phyloP scores from a whole-genome alignment of 2,888 invertebrate genomes.

The Ischnura elegans region DNA sequence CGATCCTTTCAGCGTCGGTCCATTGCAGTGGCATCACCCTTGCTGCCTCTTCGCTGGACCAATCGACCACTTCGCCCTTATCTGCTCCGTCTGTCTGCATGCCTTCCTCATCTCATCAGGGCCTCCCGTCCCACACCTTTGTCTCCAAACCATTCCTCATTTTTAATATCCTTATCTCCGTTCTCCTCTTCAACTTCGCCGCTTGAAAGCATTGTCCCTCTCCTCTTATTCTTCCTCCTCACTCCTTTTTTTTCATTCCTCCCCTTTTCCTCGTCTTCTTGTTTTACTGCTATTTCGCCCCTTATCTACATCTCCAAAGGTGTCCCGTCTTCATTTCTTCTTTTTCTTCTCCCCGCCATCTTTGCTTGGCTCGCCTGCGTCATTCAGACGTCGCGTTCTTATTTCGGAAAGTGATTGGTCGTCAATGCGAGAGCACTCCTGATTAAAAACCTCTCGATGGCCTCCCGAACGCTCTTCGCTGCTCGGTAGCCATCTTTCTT shows the following conservation, averaged over 20 bases:
- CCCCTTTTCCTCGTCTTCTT: slow-evolving; percentile 21
- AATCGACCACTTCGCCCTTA: not conserved
- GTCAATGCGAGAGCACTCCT: slow-evolving; percentile 58
- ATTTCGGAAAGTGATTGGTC: slow-evolving; percentile 63
- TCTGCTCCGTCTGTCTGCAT: not conserved
- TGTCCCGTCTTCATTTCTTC: not conserved
- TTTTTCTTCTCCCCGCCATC: not conserved
- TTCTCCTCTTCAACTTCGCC: slow-evolving; percentile 42
- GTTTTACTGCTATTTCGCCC: not conserved
- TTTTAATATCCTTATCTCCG: slow-evolving; percentile 58
- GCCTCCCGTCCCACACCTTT: slow-evolving; percentile 27
- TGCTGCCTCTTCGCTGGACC: not conserved
- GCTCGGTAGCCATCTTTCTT: slow-evolving; percentile 51
- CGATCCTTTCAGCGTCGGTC: not conserved
- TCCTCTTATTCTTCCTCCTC: slow-evolving; percentile 42
- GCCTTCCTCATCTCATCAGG: slow-evolving; percentile 31
- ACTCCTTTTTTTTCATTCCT: slow-evolving; percentile 21
- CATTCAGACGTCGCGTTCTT: slow-evolving; percentile 32
- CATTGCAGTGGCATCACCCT: not conserved
- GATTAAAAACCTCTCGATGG: slow-evolving; percentile 50
- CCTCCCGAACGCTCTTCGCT: slow-evolving; percentile 24
- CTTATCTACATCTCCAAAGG: slow-evolving; percentile 52
- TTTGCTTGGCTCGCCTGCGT: not conserved
- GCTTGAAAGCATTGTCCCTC: slow-evolving; percentile 61
- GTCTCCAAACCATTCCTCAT: slow-evolving; percentile 47